Percentiles rank a stretch among this genome's conserved stretches.
phyloP scores from a whole-genome alignment of 2,888 invertebrate species.

The Hyppa rectilinea region DNA sequence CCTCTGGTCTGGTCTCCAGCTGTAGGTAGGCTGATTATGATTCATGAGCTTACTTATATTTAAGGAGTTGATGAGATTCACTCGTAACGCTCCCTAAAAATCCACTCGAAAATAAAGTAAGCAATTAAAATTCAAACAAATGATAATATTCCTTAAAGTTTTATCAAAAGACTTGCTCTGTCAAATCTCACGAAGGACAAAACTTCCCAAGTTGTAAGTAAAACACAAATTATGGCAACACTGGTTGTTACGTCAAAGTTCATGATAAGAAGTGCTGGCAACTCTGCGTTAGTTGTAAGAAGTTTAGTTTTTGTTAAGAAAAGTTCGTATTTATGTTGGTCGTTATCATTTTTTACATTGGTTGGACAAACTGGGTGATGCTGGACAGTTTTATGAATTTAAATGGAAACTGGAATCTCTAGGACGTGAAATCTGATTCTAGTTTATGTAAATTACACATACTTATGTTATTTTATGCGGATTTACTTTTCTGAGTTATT shows the following conservation, averaged over 20 bases:
- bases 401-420: neutral
- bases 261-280: slow-evolving; percentile 45
- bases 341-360: slow-evolving; percentile 26
- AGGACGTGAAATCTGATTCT: neutral
- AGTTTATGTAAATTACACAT: neutral
- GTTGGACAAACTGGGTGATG: neutral
- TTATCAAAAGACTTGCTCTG: slow-evolving; percentile 16
- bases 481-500: neutral
- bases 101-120: neutral
- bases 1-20: no score
- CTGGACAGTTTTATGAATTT: neutral
- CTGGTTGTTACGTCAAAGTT: slow-evolving; percentile 49
- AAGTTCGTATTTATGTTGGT: slow-evolving; percentile 24
- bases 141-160: slow-evolving; percentile 1
- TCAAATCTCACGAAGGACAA: slow-evolving; percentile 27
- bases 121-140: slow-evolving; percentile 24
- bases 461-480: neutral
- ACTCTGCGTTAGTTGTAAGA: slow-evolving; percentile 23
- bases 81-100: neutral
- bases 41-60: no score
- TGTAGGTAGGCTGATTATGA: no score
- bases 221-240: slow-evolving; percentile 47
- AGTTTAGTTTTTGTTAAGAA: slow-evolving; percentile 18
- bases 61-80: no score
- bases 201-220: slow-evolving; percentile 25